Base-by-base conservation (phyloP, 1,140 invertebrate genomes). In the Trachymyrmex septentrionalis region DNA sequence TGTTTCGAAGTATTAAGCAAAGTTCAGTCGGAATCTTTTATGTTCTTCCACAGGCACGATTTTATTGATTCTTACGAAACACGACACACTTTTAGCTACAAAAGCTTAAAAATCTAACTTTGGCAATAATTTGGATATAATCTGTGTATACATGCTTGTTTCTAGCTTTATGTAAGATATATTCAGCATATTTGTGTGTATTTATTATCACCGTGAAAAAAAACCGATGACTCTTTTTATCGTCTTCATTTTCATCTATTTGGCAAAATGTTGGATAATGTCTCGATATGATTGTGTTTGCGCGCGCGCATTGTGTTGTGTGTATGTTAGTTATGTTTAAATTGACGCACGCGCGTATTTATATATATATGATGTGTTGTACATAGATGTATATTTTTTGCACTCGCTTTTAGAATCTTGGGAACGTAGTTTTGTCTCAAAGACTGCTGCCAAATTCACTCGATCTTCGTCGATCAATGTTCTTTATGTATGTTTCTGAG, bases 401-500 rank as follows among this genome's bases (percentile, higher is more conserved):
- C 66, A 30, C 16, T 81, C 12, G 66, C 38, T 44, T 44, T 80
- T 80, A 76, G 24, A 57, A 87, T 71, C 85, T 24, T 50, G 66
- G 66, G 69, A 86, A 87, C 12, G 93, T 94, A 85, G 88, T 94
- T 91, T 96, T 95, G 92, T 96, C 96, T 97, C 96, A 97, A 93
- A 97, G 96, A 93, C 96, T 96, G 92, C 96, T 96, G 63, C 96
- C 96, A 87, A 96, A 96, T 89, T 97, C 96, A 87, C 96, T 96
- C 86, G 96, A 96, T 93, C 96, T 96, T 91, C 96, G 92, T 78
- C 96, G 94, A 91, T 96, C 96, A 91, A 95, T 95, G 92, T 96
- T 96, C 92, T 96, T 96, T 67, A 97, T 94, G 92, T 97, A 97
- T 19, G 97, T 97, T 93, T 97, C 97, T 48, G 97, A 97, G 93